Evolutionary conservation across 1,140 invertebrate species (phyloP).

Genomic region (Pogonognathellus flavescens): DNA sequence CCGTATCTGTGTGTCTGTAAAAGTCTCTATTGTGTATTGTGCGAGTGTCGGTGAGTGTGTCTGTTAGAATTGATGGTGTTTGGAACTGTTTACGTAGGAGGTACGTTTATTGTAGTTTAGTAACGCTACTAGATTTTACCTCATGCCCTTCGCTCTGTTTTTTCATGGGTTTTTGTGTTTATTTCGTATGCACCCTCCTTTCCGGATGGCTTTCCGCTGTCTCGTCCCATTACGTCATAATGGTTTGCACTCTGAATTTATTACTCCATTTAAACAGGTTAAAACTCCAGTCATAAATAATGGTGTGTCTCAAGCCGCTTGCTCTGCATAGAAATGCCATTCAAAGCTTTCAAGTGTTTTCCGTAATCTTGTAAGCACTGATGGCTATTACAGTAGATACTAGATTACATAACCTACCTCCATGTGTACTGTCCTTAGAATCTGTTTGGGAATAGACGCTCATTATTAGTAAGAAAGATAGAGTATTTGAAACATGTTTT

Average conservation of each 20-base stretch:
- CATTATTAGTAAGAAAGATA: no score
- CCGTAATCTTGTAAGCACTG: neutral
- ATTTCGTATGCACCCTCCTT: conserved; percentile 43
- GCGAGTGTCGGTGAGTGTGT: no score
- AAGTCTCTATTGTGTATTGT: neutral
- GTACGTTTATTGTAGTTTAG: neutral
- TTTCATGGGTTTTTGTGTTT: conserved; percentile 28
- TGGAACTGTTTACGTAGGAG: neutral
- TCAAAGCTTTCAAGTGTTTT: neutral
- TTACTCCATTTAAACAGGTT: conserved; percentile 43
- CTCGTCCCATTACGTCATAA: conserved; percentile 48
- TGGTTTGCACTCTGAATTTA: conserved; percentile 42
- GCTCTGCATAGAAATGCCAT: conserved; percentile 42
- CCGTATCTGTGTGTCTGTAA: neutral
- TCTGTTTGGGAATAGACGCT: no score
- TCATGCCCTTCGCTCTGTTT: conserved; percentile 33
- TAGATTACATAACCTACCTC: no score
- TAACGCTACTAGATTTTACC: neutral
- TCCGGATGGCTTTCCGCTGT: conserved; percentile 45
- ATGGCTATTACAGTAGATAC: no score
- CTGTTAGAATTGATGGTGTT: no score
- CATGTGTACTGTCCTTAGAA: no score
- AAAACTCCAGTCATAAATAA: conserved; percentile 42
- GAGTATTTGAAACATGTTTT: no score
- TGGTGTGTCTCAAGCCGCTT: conserved; percentile 17